Evolutionary conservation across 2,888 invertebrate genomes (phyloP).

Genomic region (Hypsopygia costalis): DNA sequence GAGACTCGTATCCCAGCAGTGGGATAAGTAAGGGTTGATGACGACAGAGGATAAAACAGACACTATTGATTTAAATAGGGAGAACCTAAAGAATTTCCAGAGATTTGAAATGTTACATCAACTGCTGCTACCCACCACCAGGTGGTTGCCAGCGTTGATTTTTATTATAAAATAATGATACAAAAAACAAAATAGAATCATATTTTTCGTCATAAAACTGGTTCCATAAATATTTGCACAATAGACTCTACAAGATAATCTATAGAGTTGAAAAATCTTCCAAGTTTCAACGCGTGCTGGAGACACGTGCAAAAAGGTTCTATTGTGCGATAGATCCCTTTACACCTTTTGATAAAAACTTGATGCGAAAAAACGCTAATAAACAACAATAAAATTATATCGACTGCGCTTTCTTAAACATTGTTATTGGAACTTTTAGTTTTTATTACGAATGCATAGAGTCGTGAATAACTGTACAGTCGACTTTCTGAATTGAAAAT

Average conservation of each 20-base stretch:
- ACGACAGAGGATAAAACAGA: too few relatives aligned
- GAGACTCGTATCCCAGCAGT: too few relatives aligned
- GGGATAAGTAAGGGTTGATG: too few relatives aligned
- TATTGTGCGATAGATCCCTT: constrained; percentile 40
- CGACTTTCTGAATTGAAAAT: constrained; percentile 15
- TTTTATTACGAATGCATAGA: constrained; percentile 6
- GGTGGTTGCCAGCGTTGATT: too few relatives aligned
- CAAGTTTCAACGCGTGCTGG: constrained; percentile 67
- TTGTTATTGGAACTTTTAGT: not conserved
- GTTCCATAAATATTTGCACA: constrained; percentile 30
- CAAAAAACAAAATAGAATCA: not conserved
- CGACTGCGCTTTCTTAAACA: constrained; percentile 7
- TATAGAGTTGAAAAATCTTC: constrained; percentile 12
- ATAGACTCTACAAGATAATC: constrained; percentile 33
- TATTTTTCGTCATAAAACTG: not conserved
- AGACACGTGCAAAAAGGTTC: constrained; percentile 48
- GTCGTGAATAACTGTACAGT: constrained; percentile 12
- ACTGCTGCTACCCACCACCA: too few relatives aligned
- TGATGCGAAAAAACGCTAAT: constrained; percentile 46
- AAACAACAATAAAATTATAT: constrained; percentile 51
- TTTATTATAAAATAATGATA: constrained; percentile 5
- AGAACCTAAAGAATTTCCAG: too few relatives aligned
- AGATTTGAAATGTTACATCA: too few relatives aligned
- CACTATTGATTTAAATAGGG: too few relatives aligned
- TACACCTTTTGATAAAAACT: constrained; percentile 60